A percentile compares a stretch with the other conserved stretches of the same genome.
Conservation (phyloP, 1,140 invertebrate species). For the Drosophila pseudoobscura region DNA sequence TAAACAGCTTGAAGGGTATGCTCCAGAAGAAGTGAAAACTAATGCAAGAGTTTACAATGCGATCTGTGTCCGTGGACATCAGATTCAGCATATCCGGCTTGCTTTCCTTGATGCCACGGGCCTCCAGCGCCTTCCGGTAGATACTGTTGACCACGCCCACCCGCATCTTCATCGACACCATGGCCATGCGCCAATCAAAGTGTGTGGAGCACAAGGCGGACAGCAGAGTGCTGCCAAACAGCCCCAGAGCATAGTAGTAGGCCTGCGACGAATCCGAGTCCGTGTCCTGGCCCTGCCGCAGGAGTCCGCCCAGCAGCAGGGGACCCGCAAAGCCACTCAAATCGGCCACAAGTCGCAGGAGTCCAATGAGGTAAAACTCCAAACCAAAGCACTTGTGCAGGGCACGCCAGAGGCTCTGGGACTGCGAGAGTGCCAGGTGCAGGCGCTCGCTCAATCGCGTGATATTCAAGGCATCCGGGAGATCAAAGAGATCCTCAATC, state of each 20-base stretch:
- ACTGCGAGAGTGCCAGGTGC: conserved; percentile 60
- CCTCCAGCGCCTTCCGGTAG: conserved; percentile 92
- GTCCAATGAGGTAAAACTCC: conserved; percentile 94
- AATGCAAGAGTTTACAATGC: conserved; percentile 97
- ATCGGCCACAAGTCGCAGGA: conserved; percentile 94
- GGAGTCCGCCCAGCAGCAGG: conserved; percentile 87
- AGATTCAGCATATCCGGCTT: conserved; percentile 94
- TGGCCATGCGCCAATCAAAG: conserved; percentile 94
- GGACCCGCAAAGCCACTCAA: conserved; percentile 93
- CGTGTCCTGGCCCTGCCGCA: conserved; percentile 36
- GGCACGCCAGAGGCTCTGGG: conserved; percentile 87
- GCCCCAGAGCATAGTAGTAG: conserved; percentile 91
- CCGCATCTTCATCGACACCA: conserved; percentile 94
- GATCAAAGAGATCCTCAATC: conserved; percentile 92
- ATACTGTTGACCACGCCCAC: conserved; percentile 92
- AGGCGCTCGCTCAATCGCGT: conserved; percentile 64
- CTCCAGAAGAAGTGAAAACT: conserved; percentile 99
- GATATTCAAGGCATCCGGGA: conserved; percentile 86
- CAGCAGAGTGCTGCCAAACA: conserved; percentile 88
- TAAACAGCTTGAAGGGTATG: conserved; percentile 91
- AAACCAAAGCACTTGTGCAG: conserved; percentile 93
- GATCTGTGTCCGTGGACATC: conserved; percentile 97
- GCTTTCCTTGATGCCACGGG: conserved; percentile 78
- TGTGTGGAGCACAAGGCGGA: conserved; percentile 92
- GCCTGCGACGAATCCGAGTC: conserved; percentile 84